Conservation (phyloP, 1,140 invertebrate genomes). For the Mercenaria mercenaria region DNA sequence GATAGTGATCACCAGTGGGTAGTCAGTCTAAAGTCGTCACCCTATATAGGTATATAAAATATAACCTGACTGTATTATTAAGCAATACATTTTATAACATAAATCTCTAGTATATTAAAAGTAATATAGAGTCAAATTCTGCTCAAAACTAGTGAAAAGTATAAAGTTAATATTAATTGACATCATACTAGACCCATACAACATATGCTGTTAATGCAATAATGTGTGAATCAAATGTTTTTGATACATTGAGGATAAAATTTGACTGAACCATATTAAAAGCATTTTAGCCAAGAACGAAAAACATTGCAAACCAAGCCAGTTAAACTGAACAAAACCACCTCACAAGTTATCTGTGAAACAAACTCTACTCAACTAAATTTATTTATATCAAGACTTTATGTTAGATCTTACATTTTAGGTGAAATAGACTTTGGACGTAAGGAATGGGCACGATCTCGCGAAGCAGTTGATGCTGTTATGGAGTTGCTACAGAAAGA, state of each 20-base stretch:
- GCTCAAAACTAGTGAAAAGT: too few relatives aligned
- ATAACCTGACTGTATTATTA: not conserved
- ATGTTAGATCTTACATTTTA: not conserved
- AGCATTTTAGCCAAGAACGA: too few relatives aligned
- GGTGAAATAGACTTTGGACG: conserved; percentile 19
- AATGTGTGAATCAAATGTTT: too few relatives aligned
- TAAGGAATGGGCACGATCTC: conserved; percentile 27
- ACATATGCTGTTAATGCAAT: too few relatives aligned
- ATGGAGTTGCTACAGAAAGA: conserved; percentile 1
- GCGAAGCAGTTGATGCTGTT: not conserved
- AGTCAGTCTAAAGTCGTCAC: conserved; percentile 2
- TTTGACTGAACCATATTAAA: too few relatives aligned
- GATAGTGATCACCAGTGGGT: not conserved
- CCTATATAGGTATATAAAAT: conserved; percentile 34
- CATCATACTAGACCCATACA: too few relatives aligned
- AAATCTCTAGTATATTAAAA: not conserved
- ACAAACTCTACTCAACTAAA: not conserved
- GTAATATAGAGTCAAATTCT: not conserved
- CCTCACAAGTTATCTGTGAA: not conserved
- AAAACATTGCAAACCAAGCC: not conserved
- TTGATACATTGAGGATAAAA: too few relatives aligned
- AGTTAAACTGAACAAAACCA: too few relatives aligned
- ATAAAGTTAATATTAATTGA: too few relatives aligned
- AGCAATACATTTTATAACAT: not conserved
- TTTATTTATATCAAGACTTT: not conserved